Evolutionary conservation across 2,888 invertebrate species (phyloP), one percentile per base, ranked within the genome.

Genomic region (Leucozona laternaria): DNA sequence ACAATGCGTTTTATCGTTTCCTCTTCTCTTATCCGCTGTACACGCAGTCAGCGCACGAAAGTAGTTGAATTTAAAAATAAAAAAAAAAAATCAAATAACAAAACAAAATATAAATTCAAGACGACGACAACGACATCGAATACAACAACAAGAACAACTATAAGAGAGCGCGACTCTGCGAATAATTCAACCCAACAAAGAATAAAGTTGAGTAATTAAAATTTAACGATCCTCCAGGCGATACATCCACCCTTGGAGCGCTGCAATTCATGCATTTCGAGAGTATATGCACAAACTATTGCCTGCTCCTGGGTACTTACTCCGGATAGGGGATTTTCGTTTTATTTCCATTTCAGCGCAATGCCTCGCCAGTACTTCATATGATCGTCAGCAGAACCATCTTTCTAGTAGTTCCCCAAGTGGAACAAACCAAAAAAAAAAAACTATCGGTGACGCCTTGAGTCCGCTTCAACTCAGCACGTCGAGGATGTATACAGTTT

Each of bases 171-270:
- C 31, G 76, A 58, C 80, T 31, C 28, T 77, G 81, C 85, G 78
- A 82, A 86, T 82, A 82, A 86, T 82, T 82, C 71, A 82, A 79
- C 78, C 71, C 86, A 86, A 82, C 86, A 86, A 86, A 82, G 82
- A 86, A 86, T 79, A 82, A 86, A 86, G 86, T 86, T 86, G 82
- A 86, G 86, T 86, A 86, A 86, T 86, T 86, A 86, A 86, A 86
- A 75, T 86, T 86, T 82, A 86, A 86, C 86, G 86, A 86, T 86
- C 82, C 86, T 82, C 86, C 73, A 71, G 75, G 82, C 86, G 75
- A 82, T 82, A 82, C 78, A 85, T 82, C 78, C 81, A 62, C 72
- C 55, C 77, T 77, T 48, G 37, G 55, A 50, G 25, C 15, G 58
- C 45, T 77, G 76, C 22, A 72, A 85, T 60, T 80, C 84, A 72